Conservation (phyloP, 2,113 vertebrate genomes). For the Isichthys henryi region DNA sequence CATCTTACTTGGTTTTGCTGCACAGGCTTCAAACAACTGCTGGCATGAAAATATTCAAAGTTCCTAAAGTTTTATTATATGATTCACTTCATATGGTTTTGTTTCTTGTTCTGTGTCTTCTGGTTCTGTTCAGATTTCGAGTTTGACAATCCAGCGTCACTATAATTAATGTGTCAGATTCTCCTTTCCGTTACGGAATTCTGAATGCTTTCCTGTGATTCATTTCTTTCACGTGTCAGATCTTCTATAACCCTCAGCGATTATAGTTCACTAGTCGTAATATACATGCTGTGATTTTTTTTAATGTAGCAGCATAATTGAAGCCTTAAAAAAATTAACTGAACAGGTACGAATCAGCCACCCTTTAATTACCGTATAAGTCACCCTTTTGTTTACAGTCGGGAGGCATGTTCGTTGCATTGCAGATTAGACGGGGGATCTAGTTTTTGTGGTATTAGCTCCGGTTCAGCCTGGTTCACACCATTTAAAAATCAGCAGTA, state of each 20-base stretch:
- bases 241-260: conserved; percentile 11
- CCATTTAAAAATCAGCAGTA: conserved; percentile 27
- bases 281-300: conserved; percentile 22
- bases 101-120: neutral
- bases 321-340: conserved; percentile 30
- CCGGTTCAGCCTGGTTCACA: conserved; percentile 20
- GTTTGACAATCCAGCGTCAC: neutral
- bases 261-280: conserved; percentile 17
- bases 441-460: conserved; percentile 20
- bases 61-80: neutral
- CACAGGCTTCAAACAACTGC: neutral
- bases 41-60: neutral
- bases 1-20: neutral
- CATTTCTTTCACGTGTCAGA: conserved; percentile 6
- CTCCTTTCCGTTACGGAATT: neutral
- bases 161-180: neutral
- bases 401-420: conserved; percentile 17
- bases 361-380: conserved; percentile 26
- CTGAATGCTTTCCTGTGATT: neutral
- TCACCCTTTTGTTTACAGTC: conserved; percentile 32
- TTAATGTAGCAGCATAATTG: conserved; percentile 4
- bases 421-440: conserved; percentile 26
- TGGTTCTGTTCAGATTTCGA: too few species aligned
- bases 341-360: conserved; percentile 24
- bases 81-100: neutral